Conservation (phyloP, 2,113 vertebrate species). For the Rhipidura dahli region DNA sequence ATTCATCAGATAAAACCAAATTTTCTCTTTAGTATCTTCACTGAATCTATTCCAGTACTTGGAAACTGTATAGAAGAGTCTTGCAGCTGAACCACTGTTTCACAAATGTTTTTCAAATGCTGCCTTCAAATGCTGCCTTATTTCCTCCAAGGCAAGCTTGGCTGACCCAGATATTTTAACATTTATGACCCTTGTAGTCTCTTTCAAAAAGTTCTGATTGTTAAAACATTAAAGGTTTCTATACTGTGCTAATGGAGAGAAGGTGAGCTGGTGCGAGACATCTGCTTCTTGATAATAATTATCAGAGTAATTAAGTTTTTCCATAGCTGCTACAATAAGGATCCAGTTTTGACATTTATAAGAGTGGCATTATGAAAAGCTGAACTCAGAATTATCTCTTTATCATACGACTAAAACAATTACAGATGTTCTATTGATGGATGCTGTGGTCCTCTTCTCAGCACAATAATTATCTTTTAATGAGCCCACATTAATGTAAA, state of each 20-base stretch:
- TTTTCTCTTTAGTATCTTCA: not conserved
- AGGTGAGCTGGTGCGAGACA: conserved; percentile 37
- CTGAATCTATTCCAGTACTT: not conserved
- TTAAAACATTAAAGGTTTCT: conserved; percentile 32
- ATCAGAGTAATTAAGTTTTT: conserved; percentile 70
- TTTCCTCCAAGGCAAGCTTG: not conserved
- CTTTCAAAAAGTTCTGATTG: conserved; percentile 1
- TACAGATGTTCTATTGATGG: conserved; percentile 69
- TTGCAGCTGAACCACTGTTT: not conserved
- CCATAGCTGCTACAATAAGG: conserved; percentile 48
- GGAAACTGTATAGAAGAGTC: not conserved
- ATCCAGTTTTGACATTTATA: conserved; percentile 69
- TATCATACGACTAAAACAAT: conserved; percentile 63
- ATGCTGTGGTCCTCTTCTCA: conserved; percentile 59
- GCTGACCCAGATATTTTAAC: not conserved
- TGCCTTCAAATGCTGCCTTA: not conserved
- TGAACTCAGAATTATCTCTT: conserved; percentile 58
- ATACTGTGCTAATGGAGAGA: not conserved
- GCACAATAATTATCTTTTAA: conserved; percentile 89
- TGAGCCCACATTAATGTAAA: conserved; percentile 91
- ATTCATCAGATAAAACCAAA: not conserved
- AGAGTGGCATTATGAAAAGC: conserved; percentile 61
- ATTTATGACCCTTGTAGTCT: not conserved
- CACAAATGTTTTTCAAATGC: not conserved
- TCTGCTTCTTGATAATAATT: conserved; percentile 64